A percentile compares a stretch with the other conserved stretches of the same genome.
These are phyloP conservation scores for Hetaerina americana DNA, from an alignment of 1,140 invertebrate species.

Conservation along the genomic window DNA sequence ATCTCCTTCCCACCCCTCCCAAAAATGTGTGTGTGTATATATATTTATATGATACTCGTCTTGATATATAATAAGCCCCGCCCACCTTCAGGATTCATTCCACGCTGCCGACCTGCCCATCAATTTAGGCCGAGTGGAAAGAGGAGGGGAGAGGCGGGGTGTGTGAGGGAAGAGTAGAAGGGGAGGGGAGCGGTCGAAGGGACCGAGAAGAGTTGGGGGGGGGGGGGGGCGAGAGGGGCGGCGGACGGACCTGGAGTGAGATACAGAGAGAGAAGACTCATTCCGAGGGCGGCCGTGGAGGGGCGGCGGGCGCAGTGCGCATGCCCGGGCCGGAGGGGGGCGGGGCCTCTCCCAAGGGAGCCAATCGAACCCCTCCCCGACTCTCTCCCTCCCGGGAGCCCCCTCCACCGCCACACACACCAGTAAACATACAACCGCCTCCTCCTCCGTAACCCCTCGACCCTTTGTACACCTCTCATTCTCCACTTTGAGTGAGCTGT, in stretches of 20 bases:
- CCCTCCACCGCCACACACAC: neutral
- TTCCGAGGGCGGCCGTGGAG: neutral
- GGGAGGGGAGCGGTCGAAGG: neutral
- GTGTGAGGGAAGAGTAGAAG: neutral
- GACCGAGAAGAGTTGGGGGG: neutral
- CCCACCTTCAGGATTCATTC: neutral
- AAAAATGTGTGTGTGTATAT: no score
- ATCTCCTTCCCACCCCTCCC: neutral
- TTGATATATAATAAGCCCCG: neutral
- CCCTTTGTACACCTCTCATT: neutral
- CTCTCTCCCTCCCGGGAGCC: neutral
- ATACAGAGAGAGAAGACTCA: neutral
- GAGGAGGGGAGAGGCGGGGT: neutral
- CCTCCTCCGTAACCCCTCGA: no score
- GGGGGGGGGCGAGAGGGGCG: neutral
- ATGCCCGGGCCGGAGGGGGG: neutral
- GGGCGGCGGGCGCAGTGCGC: neutral
- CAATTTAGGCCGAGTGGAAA: neutral
- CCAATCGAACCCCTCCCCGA: neutral
- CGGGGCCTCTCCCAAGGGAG: neutral
- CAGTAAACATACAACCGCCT: neutral
- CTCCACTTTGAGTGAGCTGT: neutral
- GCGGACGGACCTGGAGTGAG: neutral
- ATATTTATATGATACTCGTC: no score
- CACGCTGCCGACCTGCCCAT: neutral